phyloP scores from a whole-genome alignment of 2,888 invertebrate genomes.

The Meghimatium bilineatum region DNA sequence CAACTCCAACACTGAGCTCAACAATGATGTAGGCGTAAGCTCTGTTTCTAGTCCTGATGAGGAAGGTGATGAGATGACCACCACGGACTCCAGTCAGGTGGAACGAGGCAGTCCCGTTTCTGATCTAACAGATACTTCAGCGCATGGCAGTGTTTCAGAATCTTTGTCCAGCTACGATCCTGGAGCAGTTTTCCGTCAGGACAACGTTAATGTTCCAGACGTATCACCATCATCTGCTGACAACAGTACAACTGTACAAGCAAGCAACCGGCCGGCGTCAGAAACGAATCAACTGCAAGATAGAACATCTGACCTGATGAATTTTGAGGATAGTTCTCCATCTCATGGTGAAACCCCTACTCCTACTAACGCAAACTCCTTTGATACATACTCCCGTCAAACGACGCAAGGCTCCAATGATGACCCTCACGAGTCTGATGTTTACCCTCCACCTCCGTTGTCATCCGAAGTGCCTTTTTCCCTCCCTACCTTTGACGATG shows the following conservation, averaged over 20 bases:
- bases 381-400: slow-evolving; percentile 16
- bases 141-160: slow-evolving; percentile 39
- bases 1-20: slow-evolving; percentile 8
- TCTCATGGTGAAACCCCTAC: slow-evolving; percentile 31
- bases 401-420: background rate
- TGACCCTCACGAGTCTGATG: background rate
- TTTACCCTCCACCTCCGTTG: slow-evolving; percentile 10
- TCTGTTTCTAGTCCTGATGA: slow-evolving; percentile 38
- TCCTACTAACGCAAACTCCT: slow-evolving; percentile 8
- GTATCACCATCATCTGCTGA: background rate
- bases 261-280: background rate
- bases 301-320: background rate
- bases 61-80: slow-evolving; percentile 42
- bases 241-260: background rate
- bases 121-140: slow-evolving; percentile 39
- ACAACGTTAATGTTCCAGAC: slow-evolving; percentile 16
- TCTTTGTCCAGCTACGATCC: slow-evolving; percentile 47
- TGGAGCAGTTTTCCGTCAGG: slow-evolving; percentile 39
- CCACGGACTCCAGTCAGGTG: slow-evolving; percentile 46
- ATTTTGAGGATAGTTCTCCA: background rate
- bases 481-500: background rate
- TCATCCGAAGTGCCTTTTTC: slow-evolving; percentile 34
- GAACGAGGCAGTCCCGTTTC: slow-evolving; percentile 37
- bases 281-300: background rate
- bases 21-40: slow-evolving; percentile 29